phyloP scores from a whole-genome alignment of 2,113 vertebrate species.

The Ammospiza caudacuta region DNA sequence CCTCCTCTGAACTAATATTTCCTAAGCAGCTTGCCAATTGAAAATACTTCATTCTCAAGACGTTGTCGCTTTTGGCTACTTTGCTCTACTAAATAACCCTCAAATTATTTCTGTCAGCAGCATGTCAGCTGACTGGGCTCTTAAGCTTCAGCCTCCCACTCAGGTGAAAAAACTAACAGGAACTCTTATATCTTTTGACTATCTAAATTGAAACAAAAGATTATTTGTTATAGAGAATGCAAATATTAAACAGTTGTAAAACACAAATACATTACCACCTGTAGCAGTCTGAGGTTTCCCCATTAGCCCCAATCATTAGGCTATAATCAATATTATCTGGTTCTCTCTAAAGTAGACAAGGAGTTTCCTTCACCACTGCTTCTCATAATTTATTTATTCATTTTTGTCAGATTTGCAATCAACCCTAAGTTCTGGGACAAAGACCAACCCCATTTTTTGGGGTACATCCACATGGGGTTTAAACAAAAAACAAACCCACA shows the following conservation, averaged over 20 bases:
- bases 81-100: not conserved
- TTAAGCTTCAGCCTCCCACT: not conserved
- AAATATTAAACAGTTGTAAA: not conserved
- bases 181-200: not conserved
- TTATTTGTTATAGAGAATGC: not conserved
- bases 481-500: not conserved
- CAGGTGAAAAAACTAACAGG: not conserved
- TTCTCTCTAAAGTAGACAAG: not conserved
- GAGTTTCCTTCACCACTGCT: not conserved
- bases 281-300: not conserved
- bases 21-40: not conserved
- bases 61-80: not conserved
- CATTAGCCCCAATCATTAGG: not conserved
- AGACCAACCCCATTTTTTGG: not conserved
- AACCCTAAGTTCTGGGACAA: not conserved
- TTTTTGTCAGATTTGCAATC: not conserved
- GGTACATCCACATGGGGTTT: not conserved
- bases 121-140: not conserved
- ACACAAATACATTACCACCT: not conserved
- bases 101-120: not conserved
- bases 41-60: not conserved
- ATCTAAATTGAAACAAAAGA: not conserved
- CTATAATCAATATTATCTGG: not conserved
- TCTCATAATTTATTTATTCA: not conserved
- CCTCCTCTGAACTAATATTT: not conserved